Base-by-base conservation (phyloP, 2,888 invertebrate species). In the Laothoe populi region DNA sequence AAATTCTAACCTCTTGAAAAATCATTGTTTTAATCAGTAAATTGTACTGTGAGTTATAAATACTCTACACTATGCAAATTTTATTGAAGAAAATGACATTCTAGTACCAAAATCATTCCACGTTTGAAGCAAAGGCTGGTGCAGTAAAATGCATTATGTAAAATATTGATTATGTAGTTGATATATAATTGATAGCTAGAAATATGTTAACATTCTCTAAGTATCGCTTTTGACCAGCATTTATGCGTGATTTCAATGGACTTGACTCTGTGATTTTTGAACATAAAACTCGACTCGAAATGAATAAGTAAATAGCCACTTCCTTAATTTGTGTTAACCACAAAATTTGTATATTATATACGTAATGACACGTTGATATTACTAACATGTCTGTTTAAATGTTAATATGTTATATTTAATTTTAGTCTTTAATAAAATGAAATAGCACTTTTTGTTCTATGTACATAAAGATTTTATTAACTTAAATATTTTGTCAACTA, bases 311-410 rank as follows among this genome's bases (percentile, higher is more conserved):
- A 53, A 53, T 35, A 19, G 19, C 31, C 19, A 53, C 53, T 21
- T 19, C 11, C 19, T 31, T 53, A 53, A 53, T 53, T 53, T 35
- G 35, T 53, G 35, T 53, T 53, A 53, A 53, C 16, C 35, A 35
- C 19, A 53, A 35, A 21, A 53, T 31, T 35, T 53, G 11, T 21
- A 31, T 21, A 31, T 19, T 35, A 31, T 53, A 35, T 53, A 19
- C 16, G 16, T 21, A 53, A 53, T 53, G 31, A 35, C 13, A 53
- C 19, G 11, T 19, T 11, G 35, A 8, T 19, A 35, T 19, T 19
- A 35, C 31, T 16, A 35, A 19, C 31, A 13, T 16, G 35, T 53
- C 16, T 7, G 19, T 7, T 44, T 19, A 44, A 44, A 19, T 44
- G 16, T 19, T 19, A 44, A 44, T 19, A 44, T 44, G 13, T 5